phyloP scores from a whole-genome alignment of 2,888 invertebrate species.

The Napeogenes sylphis region DNA sequence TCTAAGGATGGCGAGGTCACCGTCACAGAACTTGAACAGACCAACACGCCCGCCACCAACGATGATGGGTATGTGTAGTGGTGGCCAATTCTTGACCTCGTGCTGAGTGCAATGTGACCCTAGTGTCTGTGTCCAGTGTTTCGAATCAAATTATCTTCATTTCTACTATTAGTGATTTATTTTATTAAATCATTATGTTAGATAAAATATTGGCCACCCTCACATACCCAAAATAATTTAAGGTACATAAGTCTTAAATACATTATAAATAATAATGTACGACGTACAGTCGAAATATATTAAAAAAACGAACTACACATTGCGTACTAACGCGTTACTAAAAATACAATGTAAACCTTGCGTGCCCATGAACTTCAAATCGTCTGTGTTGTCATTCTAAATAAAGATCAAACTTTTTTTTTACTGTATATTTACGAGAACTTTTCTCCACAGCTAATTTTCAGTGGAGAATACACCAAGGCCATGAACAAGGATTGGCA shows the following conservation, averaged over 20 bases:
- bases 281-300: neutral
- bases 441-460: conserved; percentile 91
- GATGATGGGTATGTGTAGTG: conserved; percentile 92
- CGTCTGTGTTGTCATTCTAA: conserved; percentile 5
- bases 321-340: conserved; percentile 4
- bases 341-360: conserved; percentile 11
- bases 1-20: conserved; percentile 87
- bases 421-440: conserved; percentile 16
- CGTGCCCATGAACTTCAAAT: conserved; percentile 22
- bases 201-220: conserved; percentile 61
- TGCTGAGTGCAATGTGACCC: conserved; percentile 47
- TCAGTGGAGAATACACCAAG: conserved; percentile 99
- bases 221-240: conserved; percentile 76
- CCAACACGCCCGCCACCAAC: conserved; percentile 80
- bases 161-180: conserved; percentile 28
- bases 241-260: conserved; percentile 50
- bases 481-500: conserved; percentile 99
- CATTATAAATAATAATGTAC: neutral
- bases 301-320: neutral
- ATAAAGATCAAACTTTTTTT: neutral
- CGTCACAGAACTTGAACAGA: conserved; percentile 88
- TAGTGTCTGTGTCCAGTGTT: conserved; percentile 64
- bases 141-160: conserved; percentile 36
- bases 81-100: conserved; percentile 66
- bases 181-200: conserved; percentile 15